Evolutionary conservation across 35 echinoderm and acorn worm genomes (phyloP).

Genomic region (Apostichopus japonicus): DNA sequence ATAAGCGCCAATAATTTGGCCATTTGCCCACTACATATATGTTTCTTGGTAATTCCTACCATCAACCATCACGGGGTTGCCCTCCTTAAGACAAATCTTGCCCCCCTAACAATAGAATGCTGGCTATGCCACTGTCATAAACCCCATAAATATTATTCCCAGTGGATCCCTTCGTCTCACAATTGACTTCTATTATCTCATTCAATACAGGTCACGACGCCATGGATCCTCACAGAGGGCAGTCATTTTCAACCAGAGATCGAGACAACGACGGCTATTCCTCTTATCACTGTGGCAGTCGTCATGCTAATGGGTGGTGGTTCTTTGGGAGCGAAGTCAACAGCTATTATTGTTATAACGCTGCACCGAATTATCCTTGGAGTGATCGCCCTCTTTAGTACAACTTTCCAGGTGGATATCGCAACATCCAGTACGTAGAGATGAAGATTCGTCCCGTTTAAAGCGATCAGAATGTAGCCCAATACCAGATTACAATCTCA

Average conservation of each 20-base stretch:
- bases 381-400: not conserved
- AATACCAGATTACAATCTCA: no score
- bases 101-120: no score
- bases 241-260: slow-evolving; percentile 21
- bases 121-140: no score
- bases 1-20: no score
- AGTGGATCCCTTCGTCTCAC: no score
- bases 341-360: not conserved
- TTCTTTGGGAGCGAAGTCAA: not conserved
- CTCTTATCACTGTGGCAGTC: not conserved
- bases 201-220: not conserved
- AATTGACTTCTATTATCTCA: no score
- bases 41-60: no score
- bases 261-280: not conserved
- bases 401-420: not conserved
- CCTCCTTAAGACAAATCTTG: no score
- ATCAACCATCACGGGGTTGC: no score
- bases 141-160: no score
- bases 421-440: slow-evolving; percentile 12
- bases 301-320: not conserved
- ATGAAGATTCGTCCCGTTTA: not conserved
- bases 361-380: not conserved
- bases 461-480: not conserved
- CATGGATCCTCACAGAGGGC: slow-evolving; percentile 31
- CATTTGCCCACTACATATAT: no score